These are phyloP conservation scores for Ornithoptera alexandrae DNA, from an alignment of 2,888 invertebrate genomes.

Conservation along the genomic window DNA sequence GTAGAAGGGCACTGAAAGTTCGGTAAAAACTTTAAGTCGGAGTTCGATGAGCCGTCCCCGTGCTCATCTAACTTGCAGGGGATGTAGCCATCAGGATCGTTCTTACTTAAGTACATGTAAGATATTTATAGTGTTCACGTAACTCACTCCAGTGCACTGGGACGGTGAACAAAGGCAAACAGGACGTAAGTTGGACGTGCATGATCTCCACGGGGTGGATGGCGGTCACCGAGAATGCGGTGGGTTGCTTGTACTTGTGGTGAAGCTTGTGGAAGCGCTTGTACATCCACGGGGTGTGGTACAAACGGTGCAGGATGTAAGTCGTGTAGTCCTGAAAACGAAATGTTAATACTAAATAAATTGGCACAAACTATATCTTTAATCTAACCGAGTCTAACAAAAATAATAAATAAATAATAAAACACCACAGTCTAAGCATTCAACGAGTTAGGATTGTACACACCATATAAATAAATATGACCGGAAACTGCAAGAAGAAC, in stretches of 20 bases:
- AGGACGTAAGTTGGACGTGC: constrained; percentile 81
- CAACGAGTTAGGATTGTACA: constrained; percentile 37
- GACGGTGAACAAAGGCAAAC: constrained; percentile 81
- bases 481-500: constrained; percentile 83
- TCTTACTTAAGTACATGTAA: too few relatives aligned
- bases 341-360: too few relatives aligned
- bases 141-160: constrained; percentile 85
- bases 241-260: constrained; percentile 88
- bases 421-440: too few relatives aligned
- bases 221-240: constrained; percentile 87
- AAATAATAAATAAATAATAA: too few relatives aligned
- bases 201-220: constrained; percentile 86
- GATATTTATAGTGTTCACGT: too few relatives aligned
- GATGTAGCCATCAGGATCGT: too few relatives aligned
- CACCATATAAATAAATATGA: constrained; percentile 82
- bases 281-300: constrained; percentile 85
- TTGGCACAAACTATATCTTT: too few relatives aligned
- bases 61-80: too few relatives aligned
- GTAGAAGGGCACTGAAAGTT: constrained; percentile 63
- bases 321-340: constrained; percentile 81
- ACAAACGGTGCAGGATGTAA: constrained; percentile 83
- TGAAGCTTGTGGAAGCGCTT: constrained; percentile 86
- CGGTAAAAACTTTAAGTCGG: neutral
- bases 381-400: too few relatives aligned
- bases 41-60: too few relatives aligned